Evolutionary conservation across 1,140 invertebrate genomes (phyloP).

Genomic region (Micrasema longulum): DNA sequence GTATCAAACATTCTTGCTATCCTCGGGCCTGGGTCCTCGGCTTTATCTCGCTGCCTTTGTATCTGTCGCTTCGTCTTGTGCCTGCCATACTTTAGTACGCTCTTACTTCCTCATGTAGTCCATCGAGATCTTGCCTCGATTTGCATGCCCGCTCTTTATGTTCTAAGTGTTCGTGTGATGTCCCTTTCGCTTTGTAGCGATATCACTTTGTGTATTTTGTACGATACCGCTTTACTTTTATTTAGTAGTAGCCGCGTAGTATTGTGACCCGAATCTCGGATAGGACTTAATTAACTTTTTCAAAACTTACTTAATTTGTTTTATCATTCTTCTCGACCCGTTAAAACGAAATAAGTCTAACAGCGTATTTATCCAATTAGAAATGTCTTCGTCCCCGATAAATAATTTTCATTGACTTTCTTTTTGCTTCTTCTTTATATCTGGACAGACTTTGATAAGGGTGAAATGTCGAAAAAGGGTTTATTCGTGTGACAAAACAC

Average conservation of each 20-base stretch:
- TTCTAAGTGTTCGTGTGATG: constrained; percentile 41
- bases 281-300: constrained; percentile 1
- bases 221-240: too few relatives aligned
- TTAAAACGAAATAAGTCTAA: not conserved
- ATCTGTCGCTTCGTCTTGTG: constrained; percentile 51
- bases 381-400: constrained; percentile 8
- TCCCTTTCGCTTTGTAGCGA: constrained; percentile 21
- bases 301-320: not conserved
- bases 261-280: constrained; percentile 35
- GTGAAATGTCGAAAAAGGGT: constrained; percentile 36
- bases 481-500: constrained; percentile 38
- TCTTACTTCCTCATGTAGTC: constrained; percentile 19
- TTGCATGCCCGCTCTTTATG: constrained; percentile 52
- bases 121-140: constrained; percentile 43
- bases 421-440: constrained; percentile 26
- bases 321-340: too few relatives aligned
- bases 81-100: constrained; percentile 33
- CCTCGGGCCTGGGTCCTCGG: constrained; percentile 38
- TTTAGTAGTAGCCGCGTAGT: not conserved
- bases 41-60: constrained; percentile 46
- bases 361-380: constrained; percentile 5
- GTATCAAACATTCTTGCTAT: constrained; percentile 54
- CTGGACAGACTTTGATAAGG: constrained; percentile 39
- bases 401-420: constrained; percentile 32
- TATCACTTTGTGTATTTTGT: constrained; percentile 30